Evolutionary conservation across 2,113 vertebrate species (phyloP).

Genomic region (Nothocercus nigrocapillus): DNA sequence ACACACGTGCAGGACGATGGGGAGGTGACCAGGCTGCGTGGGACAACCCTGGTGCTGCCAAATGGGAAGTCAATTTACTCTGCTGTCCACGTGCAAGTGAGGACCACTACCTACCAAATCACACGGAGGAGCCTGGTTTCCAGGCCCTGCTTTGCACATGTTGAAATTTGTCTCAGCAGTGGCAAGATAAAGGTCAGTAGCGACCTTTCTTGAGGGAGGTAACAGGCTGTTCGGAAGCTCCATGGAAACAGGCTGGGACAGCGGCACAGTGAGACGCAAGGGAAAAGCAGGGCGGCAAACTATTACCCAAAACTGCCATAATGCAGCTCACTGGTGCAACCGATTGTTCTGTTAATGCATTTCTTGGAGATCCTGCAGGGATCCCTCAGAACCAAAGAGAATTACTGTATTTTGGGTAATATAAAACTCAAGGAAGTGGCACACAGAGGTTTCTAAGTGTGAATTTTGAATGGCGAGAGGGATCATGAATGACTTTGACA

Average conservation of each 20-base stretch:
- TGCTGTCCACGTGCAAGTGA: neutral
- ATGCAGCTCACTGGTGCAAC: neutral
- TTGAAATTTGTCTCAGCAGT: neutral
- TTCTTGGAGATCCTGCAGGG: accelerated
- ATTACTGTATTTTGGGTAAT: neutral
- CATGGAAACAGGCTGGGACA: neutral
- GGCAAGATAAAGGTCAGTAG: neutral
- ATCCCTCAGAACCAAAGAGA: neutral
- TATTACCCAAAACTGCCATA: neutral
- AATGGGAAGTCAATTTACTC: neutral
- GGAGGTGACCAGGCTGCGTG: accelerated
- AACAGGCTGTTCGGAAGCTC: neutral
- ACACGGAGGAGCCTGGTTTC: neutral
- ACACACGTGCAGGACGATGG: accelerated
- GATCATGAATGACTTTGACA: neutral
- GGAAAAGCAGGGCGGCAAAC: neutral
- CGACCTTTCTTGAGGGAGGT: neutral
- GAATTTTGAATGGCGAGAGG: neutral
- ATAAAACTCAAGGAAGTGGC: neutral
- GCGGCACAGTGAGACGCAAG: neutral
- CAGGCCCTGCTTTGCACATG: neutral
- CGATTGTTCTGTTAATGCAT: neutral
- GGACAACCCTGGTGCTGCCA: neutral
- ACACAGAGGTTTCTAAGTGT: neutral
- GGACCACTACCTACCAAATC: accelerated